phyloP scores from a whole-genome alignment of 2,797 vertebrate genomes.

The Poecile montanus region DNA sequence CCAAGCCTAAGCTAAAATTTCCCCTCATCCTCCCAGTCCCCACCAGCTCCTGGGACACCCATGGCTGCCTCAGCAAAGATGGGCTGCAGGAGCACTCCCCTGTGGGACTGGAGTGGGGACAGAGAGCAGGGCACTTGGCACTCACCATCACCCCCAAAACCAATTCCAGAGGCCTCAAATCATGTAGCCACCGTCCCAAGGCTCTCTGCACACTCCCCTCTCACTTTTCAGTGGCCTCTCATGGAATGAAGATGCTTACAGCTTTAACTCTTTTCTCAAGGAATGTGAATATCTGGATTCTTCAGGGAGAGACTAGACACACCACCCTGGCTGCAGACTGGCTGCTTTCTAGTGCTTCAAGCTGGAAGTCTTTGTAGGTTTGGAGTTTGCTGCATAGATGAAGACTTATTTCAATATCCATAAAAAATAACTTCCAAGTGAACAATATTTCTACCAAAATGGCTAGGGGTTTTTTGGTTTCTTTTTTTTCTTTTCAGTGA shows the following conservation, averaged over 20 bases:
- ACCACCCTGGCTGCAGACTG: neutral
- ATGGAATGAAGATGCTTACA: neutral
- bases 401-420: constrained; percentile 30
- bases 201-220: neutral
- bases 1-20: neutral
- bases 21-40: neutral
- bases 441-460: constrained; percentile 31
- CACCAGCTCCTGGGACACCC: neutral
- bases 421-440: constrained; percentile 11
- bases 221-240: neutral
- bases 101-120: neutral
- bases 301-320: neutral
- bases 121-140: neutral
- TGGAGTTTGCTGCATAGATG: neutral
- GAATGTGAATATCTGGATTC: neutral
- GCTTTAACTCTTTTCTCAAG: neutral
- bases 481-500: neutral
- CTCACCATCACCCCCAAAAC: neutral
- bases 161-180: neutral
- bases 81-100: fast-evolving
- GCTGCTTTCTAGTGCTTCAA: neutral
- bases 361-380: neutral
- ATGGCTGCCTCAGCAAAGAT: fast-evolving
- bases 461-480: neutral
- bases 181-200: fast-evolving